These are phyloP conservation scores for Aethina tumida DNA, from an alignment of 1,140 invertebrate genomes.

Conservation along the genomic window DNA sequence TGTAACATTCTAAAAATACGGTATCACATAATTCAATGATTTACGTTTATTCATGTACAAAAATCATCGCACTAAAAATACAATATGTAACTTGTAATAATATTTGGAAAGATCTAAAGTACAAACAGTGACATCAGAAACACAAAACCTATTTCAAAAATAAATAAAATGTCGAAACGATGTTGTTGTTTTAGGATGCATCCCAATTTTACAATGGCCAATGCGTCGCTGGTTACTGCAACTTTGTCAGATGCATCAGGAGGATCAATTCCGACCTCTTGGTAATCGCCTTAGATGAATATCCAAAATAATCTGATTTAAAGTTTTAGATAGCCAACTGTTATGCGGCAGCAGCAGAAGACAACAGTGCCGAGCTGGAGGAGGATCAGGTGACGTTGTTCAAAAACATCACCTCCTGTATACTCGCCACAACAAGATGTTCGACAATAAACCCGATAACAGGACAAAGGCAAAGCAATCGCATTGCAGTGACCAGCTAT, in stretches of 20 bases:
- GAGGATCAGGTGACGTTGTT: slow-evolving; percentile 41
- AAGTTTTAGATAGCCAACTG: slow-evolving; percentile 39
- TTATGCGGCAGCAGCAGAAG: slow-evolving; percentile 38
- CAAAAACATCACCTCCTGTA: slow-evolving; percentile 46
- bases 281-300: slow-evolving; percentile 29
- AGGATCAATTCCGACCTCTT: slow-evolving; percentile 43
- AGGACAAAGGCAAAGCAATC: slow-evolving; percentile 43
- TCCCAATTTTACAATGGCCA: slow-evolving; percentile 10
- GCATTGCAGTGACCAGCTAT: slow-evolving; percentile 26
- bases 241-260: slow-evolving; percentile 44
- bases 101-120: no score
- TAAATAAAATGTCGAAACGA: no score
- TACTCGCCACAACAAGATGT: slow-evolving; percentile 43
- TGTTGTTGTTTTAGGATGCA: slow-evolving; percentile 10
- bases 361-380: slow-evolving; percentile 39
- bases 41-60: no score
- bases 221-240: slow-evolving; percentile 44
- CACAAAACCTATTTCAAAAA: no score
- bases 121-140: no score
- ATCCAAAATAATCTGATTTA: background rate
- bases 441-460: slow-evolving; percentile 45
- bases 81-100: no score
- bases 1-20: no score
- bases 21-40: no score
- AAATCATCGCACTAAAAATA: no score